These are phyloP conservation scores for Miniopterus natalensis DNA, from an alignment of 2,113 vertebrate genomes.

Conservation along the genomic window DNA sequence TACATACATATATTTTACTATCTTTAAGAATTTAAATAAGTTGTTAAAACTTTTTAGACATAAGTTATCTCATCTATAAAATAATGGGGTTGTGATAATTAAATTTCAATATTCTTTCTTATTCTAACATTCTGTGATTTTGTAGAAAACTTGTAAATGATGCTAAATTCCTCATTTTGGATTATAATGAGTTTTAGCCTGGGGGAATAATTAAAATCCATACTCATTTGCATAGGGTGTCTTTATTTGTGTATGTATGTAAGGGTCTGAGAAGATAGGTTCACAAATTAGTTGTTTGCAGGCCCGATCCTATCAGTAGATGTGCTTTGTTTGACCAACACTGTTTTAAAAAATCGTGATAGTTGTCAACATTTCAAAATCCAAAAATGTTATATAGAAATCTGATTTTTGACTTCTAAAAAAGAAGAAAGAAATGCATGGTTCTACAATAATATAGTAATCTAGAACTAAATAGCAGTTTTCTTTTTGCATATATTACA, in stretches of 20 bases:
- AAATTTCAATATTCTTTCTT: not conserved
- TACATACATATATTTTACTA: not conserved
- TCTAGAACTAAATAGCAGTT: not conserved
- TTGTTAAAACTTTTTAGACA: slow-evolving; percentile 42
- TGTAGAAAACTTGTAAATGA: not conserved
- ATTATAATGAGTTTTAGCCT: not conserved
- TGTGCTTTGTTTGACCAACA: not conserved
- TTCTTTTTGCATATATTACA: not conserved
- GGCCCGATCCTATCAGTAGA: not conserved
- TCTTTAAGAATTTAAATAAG: not conserved
- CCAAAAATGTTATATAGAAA: not conserved
- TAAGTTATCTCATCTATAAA: not conserved
- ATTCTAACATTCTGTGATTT: not conserved
- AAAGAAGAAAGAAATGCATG: slow-evolving; percentile 2
- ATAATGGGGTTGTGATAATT: not conserved
- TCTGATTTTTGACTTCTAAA: slow-evolving; percentile 2
- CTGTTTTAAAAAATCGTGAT: not conserved
- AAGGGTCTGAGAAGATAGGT: not conserved
- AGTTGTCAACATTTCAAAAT: slow-evolving; percentile 4
- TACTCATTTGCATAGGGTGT: not conserved
- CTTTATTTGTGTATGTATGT: not conserved
- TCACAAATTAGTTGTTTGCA: not conserved
- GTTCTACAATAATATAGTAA: not conserved
- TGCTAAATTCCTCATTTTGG: not conserved
- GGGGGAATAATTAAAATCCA: not conserved